Base-by-base conservation (phyloP, 2,113 vertebrate species). In the Eublepharis macularius region DNA sequence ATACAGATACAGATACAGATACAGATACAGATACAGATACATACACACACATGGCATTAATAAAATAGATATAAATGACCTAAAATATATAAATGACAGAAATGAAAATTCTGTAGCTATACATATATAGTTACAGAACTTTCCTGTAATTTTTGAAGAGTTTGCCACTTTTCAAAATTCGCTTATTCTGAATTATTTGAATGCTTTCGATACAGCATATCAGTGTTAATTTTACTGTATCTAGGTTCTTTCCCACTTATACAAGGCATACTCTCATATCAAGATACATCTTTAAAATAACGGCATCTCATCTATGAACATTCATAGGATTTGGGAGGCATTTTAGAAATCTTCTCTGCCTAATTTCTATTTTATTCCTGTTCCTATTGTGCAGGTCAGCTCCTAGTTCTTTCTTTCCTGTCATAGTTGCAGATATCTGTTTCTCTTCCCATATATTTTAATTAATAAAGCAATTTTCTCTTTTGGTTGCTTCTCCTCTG, bases 381-480 rank as follows among this genome's bases (percentile, higher is more conserved):
- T 79, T n/a, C 36, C 60, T 41, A 36, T 8, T 72, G 49, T 57
- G 5, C 29, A 79, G 21, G 10, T 85, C 76, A 36, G 19, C 17
- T 51, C 21, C 16, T 63, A 10, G 26, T n/a, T 51, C 6, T 43
- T 60, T 34, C n/a, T 57, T 49, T 7, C 21, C 8, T 57, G 29
- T n/a, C 47, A n/a, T 29, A 57, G 43, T 45, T 85, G 51, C 51
- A 79, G 70, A 16, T 60, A 72, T 85, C 80, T 73, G 43, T 87
- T 10, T 79, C 79, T 60, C 79, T 73, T 65, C 77, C 7, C 1
- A 75, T 0, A 0, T 49, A 1, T 86, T 70, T 45, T 24, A 10
- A 84, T 86, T 73, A 73, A 80, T 63, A 54, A 63, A 73, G n/a
- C 0, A 13, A 1, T 63, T 66, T 4, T 82, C 32, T 60, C n/a